These are phyloP conservation scores for Chymomyza caudatula DNA, from an alignment of 2,888 invertebrate genomes.

Conservation along the genomic window DNA sequence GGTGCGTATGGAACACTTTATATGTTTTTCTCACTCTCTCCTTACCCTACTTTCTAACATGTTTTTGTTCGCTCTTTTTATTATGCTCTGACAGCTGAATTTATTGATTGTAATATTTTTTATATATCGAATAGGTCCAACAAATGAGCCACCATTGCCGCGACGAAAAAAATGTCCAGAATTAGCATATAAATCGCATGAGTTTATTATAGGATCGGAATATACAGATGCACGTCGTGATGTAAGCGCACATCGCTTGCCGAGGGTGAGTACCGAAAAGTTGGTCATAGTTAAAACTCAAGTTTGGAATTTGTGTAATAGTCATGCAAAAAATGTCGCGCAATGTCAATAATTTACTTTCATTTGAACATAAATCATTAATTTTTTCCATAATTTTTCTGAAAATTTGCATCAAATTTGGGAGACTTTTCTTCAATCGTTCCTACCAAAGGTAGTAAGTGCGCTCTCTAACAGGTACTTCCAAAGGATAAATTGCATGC, in stretches of 20 bases:
- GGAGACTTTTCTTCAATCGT: too few species aligned
- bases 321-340: too few species aligned
- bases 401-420: too few species aligned
- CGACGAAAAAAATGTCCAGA: slow-evolving; percentile 93
- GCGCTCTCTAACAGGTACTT: too few species aligned
- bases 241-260: slow-evolving; percentile 76
- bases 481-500: too few species aligned
- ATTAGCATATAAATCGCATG: slow-evolving; percentile 91
- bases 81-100: slow-evolving; percentile 2
- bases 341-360: too few species aligned
- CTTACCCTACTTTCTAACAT: not conserved
- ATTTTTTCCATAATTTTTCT: too few species aligned
- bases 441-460: too few species aligned
- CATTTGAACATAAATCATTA: too few species aligned
- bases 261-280: slow-evolving; percentile 75
- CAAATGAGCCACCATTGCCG: slow-evolving; percentile 90
- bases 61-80: not conserved
- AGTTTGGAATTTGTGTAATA: too few species aligned
- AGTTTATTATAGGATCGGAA: slow-evolving; percentile 83
- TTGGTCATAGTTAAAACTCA: too few species aligned
- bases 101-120: slow-evolving; percentile 22
- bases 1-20: slow-evolving; percentile 57
- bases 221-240: slow-evolving; percentile 80
- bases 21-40: slow-evolving; percentile 21
- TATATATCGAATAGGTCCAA: slow-evolving; percentile 75